phyloP scores from a whole-genome alignment of 2,113 vertebrate genomes.

The Triplophysa tibetana region DNA sequence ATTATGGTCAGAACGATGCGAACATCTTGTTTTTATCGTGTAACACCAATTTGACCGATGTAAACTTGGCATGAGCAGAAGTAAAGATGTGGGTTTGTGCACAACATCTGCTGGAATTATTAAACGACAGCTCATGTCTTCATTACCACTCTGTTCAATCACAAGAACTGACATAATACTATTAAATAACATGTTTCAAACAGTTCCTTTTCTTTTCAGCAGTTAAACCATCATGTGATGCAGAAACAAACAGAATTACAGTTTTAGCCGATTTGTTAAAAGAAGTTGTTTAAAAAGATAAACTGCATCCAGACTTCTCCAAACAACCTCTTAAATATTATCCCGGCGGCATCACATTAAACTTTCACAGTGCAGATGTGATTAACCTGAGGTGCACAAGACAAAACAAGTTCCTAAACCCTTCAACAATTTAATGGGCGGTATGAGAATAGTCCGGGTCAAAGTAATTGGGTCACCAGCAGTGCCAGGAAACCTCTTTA shows the following conservation, averaged over 20 bases:
- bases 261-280: background rate
- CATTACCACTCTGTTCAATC: background rate
- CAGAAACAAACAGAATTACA: background rate
- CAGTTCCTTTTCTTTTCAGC: background rate
- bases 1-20: background rate
- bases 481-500: constrained; percentile 5
- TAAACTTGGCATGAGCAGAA: background rate
- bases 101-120: background rate
- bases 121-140: background rate
- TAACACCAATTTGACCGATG: too few relatives aligned
- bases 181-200: background rate
- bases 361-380: background rate
- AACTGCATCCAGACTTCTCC: background rate
- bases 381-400: background rate
- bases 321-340: constrained; percentile 2
- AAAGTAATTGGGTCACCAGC: constrained; percentile 20
- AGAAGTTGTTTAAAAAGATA: background rate
- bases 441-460: background rate
- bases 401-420: background rate
- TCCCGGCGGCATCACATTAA: background rate
- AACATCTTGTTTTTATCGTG: background rate
- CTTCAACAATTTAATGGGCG: background rate
- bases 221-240: background rate
- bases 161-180: background rate
- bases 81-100: background rate